phyloP scores from a whole-genome alignment of 2,888 invertebrate genomes.

The Amblyjoppa fuscipennis region DNA sequence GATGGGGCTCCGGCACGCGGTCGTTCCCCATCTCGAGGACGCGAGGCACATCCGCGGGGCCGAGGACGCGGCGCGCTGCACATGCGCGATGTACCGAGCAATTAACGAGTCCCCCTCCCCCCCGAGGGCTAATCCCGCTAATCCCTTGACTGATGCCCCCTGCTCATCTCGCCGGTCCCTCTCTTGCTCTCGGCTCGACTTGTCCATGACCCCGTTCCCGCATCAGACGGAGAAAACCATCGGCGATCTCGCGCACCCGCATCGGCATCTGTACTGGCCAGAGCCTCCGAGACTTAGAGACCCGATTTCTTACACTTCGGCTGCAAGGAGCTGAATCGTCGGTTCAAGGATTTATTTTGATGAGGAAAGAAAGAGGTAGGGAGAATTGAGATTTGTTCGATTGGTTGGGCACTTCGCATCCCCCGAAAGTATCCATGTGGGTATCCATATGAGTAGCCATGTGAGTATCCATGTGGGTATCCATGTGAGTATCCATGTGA shows the following conservation, averaged over 20 bases:
- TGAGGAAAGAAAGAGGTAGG: not conserved
- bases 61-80: constrained; percentile 67
- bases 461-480: no score
- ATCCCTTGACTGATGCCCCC: constrained; percentile 85
- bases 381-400: not conserved
- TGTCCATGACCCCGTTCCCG: constrained; percentile 69
- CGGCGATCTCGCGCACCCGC: not conserved
- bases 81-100: constrained; percentile 80
- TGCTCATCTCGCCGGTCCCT: constrained; percentile 61
- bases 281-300: not conserved
- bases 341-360: no score
- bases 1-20: constrained; percentile 2
- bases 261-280: not conserved
- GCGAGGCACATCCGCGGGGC: constrained; percentile 53
- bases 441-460: no score
- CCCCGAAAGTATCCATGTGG: no score
- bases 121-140: constrained; percentile 84
- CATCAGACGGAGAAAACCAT: constrained; percentile 41
- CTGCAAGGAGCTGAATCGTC: no score
- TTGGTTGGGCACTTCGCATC: no score
- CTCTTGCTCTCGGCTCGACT: constrained; percentile 64
- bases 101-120: constrained; percentile 85
- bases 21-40: constrained; percentile 11
- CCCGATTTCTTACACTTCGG: no score
- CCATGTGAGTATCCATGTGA: no score